These are phyloP conservation scores for Rhyacophila brunnea DNA, from an alignment of 1,140 invertebrate species.

Conservation along the genomic window DNA sequence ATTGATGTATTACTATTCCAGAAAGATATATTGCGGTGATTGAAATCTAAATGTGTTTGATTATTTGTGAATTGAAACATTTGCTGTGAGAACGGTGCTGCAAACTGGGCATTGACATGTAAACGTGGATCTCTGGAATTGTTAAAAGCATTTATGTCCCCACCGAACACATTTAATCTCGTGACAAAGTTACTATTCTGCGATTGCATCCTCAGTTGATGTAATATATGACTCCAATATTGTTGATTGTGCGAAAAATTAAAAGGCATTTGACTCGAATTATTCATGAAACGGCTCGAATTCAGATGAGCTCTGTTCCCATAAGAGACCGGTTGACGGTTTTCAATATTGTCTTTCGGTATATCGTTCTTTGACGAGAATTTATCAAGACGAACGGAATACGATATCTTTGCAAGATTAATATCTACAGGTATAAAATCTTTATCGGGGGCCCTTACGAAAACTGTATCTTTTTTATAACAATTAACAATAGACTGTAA, in stretches of 20 bases:
- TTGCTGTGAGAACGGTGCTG: too few species aligned
- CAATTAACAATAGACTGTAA: slow-evolving; percentile 30
- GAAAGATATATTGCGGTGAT: too few species aligned
- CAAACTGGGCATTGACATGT: too few species aligned
- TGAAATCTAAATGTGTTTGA: too few species aligned
- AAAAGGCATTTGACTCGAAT: neutral
- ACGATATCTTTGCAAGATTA: slow-evolving; percentile 38
- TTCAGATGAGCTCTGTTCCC: slow-evolving; percentile 4
- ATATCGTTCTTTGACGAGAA: slow-evolving; percentile 30
- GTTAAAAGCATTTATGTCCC: too few species aligned
- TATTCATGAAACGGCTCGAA: slow-evolving; percentile 3
- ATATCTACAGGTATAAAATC: slow-evolving; percentile 41
- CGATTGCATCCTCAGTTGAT: slow-evolving; percentile 15
- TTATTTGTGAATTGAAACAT: too few species aligned
- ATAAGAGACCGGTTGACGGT: neutral
- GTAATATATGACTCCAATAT: slow-evolving; percentile 29
- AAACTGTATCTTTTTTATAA: slow-evolving; percentile 34
- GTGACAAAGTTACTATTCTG: too few species aligned
- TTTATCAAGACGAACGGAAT: slow-evolving; percentile 43
- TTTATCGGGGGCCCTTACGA: slow-evolving; percentile 40
- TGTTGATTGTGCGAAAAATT: slow-evolving; percentile 20
- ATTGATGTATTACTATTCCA: too few species aligned
- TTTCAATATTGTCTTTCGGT: neutral
- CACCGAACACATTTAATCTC: too few species aligned
- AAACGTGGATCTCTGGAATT: too few species aligned